These are phyloP conservation scores for Bemisia tabaci DNA, from an alignment of 1,140 invertebrate species.

Conservation along the genomic window DNA sequence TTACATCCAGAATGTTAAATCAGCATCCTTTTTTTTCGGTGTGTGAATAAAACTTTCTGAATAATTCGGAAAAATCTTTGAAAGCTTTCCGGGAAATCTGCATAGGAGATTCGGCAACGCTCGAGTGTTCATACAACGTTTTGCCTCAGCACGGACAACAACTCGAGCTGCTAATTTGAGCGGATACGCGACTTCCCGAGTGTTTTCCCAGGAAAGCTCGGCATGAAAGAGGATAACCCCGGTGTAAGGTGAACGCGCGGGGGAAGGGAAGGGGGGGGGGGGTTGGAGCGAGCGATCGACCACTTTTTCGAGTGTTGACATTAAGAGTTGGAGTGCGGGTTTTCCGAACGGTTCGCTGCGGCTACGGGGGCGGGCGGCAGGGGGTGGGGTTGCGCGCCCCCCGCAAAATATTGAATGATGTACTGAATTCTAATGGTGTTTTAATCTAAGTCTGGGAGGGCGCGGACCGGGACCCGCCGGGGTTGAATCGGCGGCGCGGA, in stretches of 20 bases:
- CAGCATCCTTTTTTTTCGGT: too few relatives aligned
- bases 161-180: too few relatives aligned
- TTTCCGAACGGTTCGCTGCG: not conserved
- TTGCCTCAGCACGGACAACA: too few relatives aligned
- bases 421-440: not conserved
- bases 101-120: too few relatives aligned
- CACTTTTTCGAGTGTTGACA: not conserved
- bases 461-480: not conserved
- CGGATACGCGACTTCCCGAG: not conserved
- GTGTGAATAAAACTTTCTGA: too few relatives aligned
- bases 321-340: not conserved
- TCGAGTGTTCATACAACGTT: too few relatives aligned
- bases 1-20: too few relatives aligned
- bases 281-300: not conserved
- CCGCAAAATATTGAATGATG: not conserved
- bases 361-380: not conserved
- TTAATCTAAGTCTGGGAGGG: not conserved
- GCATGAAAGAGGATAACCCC: not conserved
- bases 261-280: too few relatives aligned
- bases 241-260: not conserved
- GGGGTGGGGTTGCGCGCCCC: not conserved
- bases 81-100: too few relatives aligned
- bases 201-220: not conserved
- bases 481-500: too few relatives aligned
- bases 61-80: too few relatives aligned